A percentile compares a stretch with the other conserved stretches of the same genome.
Evolutionary conservation across 2,797 vertebrate genomes (phyloP).

Genomic region (Thaleichthys pacificus): DNA sequence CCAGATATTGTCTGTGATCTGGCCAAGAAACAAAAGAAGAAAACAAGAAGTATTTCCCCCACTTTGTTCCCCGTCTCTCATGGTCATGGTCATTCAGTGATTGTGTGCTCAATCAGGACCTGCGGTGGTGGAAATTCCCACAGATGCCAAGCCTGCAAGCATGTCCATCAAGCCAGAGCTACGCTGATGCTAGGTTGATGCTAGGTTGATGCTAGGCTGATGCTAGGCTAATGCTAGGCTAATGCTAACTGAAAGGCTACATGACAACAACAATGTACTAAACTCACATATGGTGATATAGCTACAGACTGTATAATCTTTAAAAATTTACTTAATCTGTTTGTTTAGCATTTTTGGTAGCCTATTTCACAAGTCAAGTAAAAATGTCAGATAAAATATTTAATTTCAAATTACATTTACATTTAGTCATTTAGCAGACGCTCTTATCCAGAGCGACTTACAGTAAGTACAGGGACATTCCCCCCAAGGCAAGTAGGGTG

Average conservation of each 20-base stretch:
- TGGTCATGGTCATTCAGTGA: not conserved
- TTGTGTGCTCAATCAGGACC: not conserved
- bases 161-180: slow-evolving; percentile 29
- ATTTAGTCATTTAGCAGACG: too few species aligned
- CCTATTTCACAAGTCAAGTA: too few species aligned
- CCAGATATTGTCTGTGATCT: not conserved
- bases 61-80: not conserved
- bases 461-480: too few species aligned
- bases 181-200: slow-evolving; percentile 21
- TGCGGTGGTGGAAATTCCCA: slow-evolving; percentile 24
- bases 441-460: too few species aligned
- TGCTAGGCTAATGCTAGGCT: slow-evolving; percentile 17
- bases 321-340: too few species aligned
- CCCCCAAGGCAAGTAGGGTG: too few species aligned
- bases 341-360: too few species aligned
- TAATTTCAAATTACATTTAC: too few species aligned
- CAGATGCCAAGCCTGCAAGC: slow-evolving; percentile 30
- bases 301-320: too few species aligned
- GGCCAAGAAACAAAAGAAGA: not conserved
- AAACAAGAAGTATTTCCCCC: not conserved
- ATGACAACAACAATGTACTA: too few species aligned
- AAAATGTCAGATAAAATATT: too few species aligned
- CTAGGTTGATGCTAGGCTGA: slow-evolving; percentile 22
- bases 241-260: not conserved
- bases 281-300: too few species aligned